Conservation (phyloP, 2,888 invertebrate species). For the Scelioninae gen. 1 region DNA sequence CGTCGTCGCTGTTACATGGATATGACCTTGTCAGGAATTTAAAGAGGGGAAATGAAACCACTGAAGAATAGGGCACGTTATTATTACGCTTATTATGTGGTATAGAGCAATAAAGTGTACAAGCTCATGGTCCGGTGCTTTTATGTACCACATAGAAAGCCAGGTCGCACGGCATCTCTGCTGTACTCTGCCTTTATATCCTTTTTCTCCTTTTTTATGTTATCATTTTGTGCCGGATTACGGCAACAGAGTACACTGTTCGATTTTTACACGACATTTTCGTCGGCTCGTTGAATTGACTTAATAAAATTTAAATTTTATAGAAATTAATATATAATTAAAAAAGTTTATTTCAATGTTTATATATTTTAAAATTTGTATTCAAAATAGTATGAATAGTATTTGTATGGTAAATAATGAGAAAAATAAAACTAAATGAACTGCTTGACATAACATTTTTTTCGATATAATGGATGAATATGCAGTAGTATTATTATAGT, state of each 20-base stretch:
- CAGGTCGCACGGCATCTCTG: conserved; percentile 2
- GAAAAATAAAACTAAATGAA: too few species aligned
- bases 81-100: conserved; percentile 66
- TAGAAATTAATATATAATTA: too few species aligned
- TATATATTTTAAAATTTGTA: too few species aligned
- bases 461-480: too few species aligned
- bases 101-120: conserved; percentile 57
- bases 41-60: conserved; percentile 75
- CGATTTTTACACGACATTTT: conserved; percentile 32
- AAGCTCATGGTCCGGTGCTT: conserved; percentile 50
- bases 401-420: too few species aligned
- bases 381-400: too few species aligned
- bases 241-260: neutral
- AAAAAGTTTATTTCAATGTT: too few species aligned
- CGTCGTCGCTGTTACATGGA: conserved; percentile 79
- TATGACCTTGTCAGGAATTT: conserved; percentile 83
- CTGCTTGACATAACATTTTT: too few species aligned
- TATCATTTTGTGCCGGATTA: conserved; percentile 29
- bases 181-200: neutral
- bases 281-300: neutral
- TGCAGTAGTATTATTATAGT: too few species aligned
- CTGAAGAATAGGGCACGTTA: conserved; percentile 70
- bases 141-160: conserved; percentile 48
- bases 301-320: neutral
- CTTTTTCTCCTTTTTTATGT: conserved; percentile 18